Conservation (phyloP, 35 echinoderm and acorn worm species). For the Hemicentrotus pulcherrimus region DNA sequence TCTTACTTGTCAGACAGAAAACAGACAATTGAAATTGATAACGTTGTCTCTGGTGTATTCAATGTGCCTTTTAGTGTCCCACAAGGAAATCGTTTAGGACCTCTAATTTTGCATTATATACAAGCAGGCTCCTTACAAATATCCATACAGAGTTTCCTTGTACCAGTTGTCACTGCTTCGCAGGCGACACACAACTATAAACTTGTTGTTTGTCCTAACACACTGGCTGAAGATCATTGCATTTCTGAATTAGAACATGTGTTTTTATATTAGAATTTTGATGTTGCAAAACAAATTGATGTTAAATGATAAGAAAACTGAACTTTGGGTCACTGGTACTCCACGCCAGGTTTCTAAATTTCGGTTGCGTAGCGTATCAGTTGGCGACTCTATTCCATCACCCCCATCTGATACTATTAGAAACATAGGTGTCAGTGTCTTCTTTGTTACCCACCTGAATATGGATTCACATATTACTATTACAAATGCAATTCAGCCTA, state of each 20-base stretch:
- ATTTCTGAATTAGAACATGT: conserved; percentile 25
- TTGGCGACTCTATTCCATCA: too few species aligned
- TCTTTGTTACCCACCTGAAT: too few species aligned
- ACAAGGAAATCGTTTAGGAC: conserved; percentile 21
- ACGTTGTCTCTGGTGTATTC: too few species aligned
- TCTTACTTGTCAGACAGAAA: conserved; percentile 52
- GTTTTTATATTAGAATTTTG: conserved; percentile 31
- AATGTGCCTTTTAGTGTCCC: conserved; percentile 39
- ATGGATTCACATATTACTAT: too few species aligned
- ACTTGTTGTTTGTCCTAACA: conserved; percentile 41
- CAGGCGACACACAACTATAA: conserved; percentile 43
- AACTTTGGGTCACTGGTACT: too few species aligned
- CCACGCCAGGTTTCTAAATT: too few species aligned
- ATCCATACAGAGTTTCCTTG: conserved; percentile 39
- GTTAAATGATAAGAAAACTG: too few species aligned
- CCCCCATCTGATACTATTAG: too few species aligned
- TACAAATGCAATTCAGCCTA: too few species aligned
- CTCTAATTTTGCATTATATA: conserved; percentile 20
- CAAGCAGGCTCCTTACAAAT: conserved; percentile 38
- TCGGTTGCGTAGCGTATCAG: too few species aligned
- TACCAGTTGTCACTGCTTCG: conserved; percentile 36
- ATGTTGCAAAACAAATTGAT: conserved; percentile 49
- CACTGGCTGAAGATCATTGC: conserved; percentile 29
- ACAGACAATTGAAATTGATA: conserved; percentile 39
- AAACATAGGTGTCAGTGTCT: too few species aligned